Evolutionary conservation across 2,888 invertebrate genomes (phyloP), one percentile per base, ranked within the genome.

Genomic region (Eristalis arbustorum): DNA sequence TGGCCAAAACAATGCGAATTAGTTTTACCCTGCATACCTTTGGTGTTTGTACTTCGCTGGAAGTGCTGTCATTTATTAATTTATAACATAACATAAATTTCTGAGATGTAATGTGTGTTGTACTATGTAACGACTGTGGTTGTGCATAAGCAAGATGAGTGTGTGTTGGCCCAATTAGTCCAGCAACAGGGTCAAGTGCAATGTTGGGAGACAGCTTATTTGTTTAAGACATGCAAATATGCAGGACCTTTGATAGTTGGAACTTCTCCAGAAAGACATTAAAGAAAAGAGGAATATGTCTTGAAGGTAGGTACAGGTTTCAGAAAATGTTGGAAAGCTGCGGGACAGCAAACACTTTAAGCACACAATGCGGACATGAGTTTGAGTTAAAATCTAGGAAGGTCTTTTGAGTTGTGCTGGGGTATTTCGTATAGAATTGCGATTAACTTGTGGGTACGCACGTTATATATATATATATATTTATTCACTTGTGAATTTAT

Each of bases 141-240:
- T 23, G 59, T 34, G 59, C n/a, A 14, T 37, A 18, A 13, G n/a
- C 42, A 18, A 37, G 56, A 13, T 56, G 56, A 31, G 56, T 11
- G 56, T 68, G 34, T 56, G 42, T 56, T 25, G 59, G 4, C 23
- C 59, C 69, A 69, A 69, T 69, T 69, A 69, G 37, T 10, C 8
- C 22, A 13, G 37, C 11, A 69, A 69, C 59, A 57, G 59, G 69
- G 69, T 69, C 69, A 69, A 69, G 57, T 23, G 34, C 23, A 68
- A 31, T 22, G 8, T 59, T 37, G 25, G 25, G 22, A 13, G 14
- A 34, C n/a, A 40, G 37, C 23, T 34, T 59, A 34, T 57, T 57
- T 34, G 23, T 34, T 57, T 57, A 59, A 59, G 59, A n/a, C 23
- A 23, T 57, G 23, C n/a, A 57, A 69, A 69, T 13, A 59, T 1